Percentiles rank a stretch among this genome's conserved stretches.
phyloP scores from a whole-genome alignment of 2,888 invertebrate genomes.

The Syrista parreyssii region DNA sequence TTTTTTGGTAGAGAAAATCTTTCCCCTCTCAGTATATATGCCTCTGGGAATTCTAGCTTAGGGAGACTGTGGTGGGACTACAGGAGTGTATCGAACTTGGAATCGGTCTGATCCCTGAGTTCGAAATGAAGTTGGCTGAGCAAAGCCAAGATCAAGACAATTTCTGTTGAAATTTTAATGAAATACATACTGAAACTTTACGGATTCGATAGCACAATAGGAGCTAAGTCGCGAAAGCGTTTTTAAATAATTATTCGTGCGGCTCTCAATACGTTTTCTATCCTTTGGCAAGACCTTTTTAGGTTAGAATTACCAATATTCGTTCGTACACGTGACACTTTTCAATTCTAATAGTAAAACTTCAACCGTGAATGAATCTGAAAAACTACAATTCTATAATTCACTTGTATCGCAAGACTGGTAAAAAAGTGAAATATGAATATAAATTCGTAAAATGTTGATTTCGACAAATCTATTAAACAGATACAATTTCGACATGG shows the following conservation, averaged over 20 bases:
- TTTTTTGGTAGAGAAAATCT: not conserved
- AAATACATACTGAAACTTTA: slow-evolving; percentile 26
- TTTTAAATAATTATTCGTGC: slow-evolving; percentile 31
- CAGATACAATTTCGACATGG: not conserved
- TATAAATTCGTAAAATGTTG: not conserved
- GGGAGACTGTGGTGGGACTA: not conserved
- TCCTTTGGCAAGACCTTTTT: not conserved
- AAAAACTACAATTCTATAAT: not conserved
- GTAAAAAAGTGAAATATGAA: not conserved
- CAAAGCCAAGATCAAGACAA: slow-evolving; percentile 40
- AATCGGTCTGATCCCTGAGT: slow-evolving; percentile 37
- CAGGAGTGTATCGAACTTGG: slow-evolving; percentile 9
- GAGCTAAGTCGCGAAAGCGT: slow-evolving; percentile 37
- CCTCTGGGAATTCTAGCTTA: not conserved
- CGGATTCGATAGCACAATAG: slow-evolving; percentile 28
- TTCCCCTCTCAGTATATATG: not conserved
- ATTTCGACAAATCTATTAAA: not conserved
- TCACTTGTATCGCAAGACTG: not conserved
- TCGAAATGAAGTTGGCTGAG: slow-evolving; percentile 10
- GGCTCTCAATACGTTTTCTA: not conserved
- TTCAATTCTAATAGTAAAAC: not conserved
- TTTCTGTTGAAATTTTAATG: slow-evolving; percentile 49
- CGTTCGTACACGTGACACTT: not conserved
- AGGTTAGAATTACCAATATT: not conserved
- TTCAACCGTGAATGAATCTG: not conserved